Base-by-base conservation (phyloP, 2,113 vertebrate species). In the Aldabrachelys gigantea region DNA sequence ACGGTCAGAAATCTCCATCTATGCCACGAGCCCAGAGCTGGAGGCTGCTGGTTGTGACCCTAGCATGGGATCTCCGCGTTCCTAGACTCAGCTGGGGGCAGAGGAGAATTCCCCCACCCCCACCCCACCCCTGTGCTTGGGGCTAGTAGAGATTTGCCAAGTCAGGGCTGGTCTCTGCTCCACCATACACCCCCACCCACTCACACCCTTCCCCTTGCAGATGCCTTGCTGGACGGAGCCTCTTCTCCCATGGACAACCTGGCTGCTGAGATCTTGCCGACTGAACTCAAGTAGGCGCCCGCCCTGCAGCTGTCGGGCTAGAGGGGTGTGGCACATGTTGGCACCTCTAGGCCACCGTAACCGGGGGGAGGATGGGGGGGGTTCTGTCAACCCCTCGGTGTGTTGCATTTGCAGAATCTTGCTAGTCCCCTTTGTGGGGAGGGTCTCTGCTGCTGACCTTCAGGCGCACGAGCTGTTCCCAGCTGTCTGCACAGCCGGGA, bases 191-290 rank as follows among this genome's bases (percentile, higher is more conserved):
- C 35, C 29, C 82, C 65, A 10, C 54, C 87, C 69, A 59, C 8
- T 3, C 69, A 4, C 47, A 29, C 2, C 25, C 16, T 84, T 53
- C 72, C 88, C 41, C 24, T 62, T 93, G 53, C 95, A 99, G 99
- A 97, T 84, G 95, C 96, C 50, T 89, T 98, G 41, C 90, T 97
- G 88, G 98, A 98, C 83, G 88, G 96, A 24, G 97, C 95, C 31
- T 65, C 95, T 2, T 95, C 97, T 19, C 80, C 98, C 1, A 94
- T 98, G 25, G 99, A 98, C 54, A 99, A 98, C 95, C 97, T 99
- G 44, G 99, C 99, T 10, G 98, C 99, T 1, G 99, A 99, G 95
- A 99, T 99, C 78, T 98, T 99, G 91, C 99, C 99, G 8, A 98
- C 99, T 0, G 99, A 99, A 96, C 98, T 99, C 92, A 99, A 98